Evolutionary conservation across 1,140 invertebrate species (phyloP).

Genomic region (Heliconius himera): DNA sequence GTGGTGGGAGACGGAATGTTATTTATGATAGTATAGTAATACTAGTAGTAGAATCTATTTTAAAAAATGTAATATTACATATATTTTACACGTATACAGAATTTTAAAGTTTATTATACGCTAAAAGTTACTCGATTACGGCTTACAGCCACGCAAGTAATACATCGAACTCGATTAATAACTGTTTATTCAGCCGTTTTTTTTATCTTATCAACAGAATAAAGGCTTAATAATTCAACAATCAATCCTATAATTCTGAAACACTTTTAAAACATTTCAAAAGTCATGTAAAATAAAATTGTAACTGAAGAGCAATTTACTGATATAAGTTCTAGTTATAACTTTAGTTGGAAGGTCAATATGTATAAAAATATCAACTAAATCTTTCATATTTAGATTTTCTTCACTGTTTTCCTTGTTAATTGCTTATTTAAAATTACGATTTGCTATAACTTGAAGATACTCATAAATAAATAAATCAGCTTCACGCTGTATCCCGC

Average conservation of each 20-base stretch:
- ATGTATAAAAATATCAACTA: neutral
- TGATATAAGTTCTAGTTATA: neutral
- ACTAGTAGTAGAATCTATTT: too few relatives aligned
- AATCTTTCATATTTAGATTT: too few relatives aligned
- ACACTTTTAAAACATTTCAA: neutral
- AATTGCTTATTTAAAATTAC: neutral
- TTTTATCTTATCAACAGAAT: neutral
- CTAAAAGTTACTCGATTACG: neutral
- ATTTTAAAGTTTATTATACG: too few relatives aligned
- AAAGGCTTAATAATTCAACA: neutral
- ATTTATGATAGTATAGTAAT: neutral
- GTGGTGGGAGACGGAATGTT: slow-evolving; percentile 7
- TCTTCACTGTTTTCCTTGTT: neutral
- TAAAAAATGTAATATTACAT: neutral
- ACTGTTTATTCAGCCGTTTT: neutral
- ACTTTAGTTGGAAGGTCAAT: neutral
- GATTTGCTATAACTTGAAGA: neutral
- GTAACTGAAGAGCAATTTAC: neutral
- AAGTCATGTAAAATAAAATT: neutral
- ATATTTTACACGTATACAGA: too few relatives aligned
- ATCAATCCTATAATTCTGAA: neutral
- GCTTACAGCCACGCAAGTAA: neutral
- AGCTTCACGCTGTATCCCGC: too few relatives aligned
- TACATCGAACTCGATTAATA: neutral
- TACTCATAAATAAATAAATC: too few relatives aligned